Evolutionary conservation across 2,797 vertebrate species (phyloP), one percentile per base, ranked within the genome.

Genomic region (Atherinosoma microstoma): DNA sequence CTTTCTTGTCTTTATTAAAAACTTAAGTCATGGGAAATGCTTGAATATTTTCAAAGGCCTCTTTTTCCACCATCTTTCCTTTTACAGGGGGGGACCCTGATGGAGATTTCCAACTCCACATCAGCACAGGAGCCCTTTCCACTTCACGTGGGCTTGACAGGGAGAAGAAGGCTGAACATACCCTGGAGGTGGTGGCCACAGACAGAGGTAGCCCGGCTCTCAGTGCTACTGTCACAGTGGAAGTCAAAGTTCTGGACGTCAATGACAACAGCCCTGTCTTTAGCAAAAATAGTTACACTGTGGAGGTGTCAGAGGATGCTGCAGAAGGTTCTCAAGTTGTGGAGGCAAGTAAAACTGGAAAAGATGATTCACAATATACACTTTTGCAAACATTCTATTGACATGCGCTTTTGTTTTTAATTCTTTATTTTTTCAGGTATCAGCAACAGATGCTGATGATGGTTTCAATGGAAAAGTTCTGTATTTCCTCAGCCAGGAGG

Each of bases 241-340:
- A 91, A 0, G 94, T 99, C 61, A 90, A 68, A 9, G 96, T 99
- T 62, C 77, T 99, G 81, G 98, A 99, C 56, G 93, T 98, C 34
- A 99, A 99, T 15, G 98, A 99, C 91, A 97, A 99, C 1, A 94
- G 91, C 2, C 98, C 98, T 0, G 76, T 79, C 16, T 99, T 99
- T 36, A 80, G 87, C 34, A 94, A 91, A 63, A 85, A 87, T 22
- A 84, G 93, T 78, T 99, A 97, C 67, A 67, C 70, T 0, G 89
- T 95, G 2, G 97, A 98, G 32, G 91, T 98, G 58, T 94, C 96
- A 0, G 98, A 99, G 84, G 96, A 97, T 58, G 88, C 95, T 11
- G 88, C 93, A 0, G 88, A 95, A 5, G 97, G 97, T 0, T 86
- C 93, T 2, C 68, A 92, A 51, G 93, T 99, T 69, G 79, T 99